Base-by-base conservation (phyloP, 1,140 invertebrate genomes). In the Diorhabda sublineata region DNA sequence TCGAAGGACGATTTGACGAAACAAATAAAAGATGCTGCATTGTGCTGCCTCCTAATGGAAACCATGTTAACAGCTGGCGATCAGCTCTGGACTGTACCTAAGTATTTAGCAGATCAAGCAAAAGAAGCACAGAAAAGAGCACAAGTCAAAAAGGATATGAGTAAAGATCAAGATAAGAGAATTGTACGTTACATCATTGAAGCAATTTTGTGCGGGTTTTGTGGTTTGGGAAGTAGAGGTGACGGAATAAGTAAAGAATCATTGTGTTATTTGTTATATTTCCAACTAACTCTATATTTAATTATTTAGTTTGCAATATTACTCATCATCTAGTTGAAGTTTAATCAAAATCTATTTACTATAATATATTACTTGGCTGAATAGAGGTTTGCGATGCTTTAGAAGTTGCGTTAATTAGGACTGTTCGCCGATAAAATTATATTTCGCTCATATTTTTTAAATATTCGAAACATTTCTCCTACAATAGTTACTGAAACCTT, bases 31-130 rank as follows among this genome's bases (percentile, higher is more conserved):
- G 76, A 73, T 41, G 78, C 79, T 11, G 79, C 79, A 44, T 74
- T 76, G 3, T 79, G 75, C 68, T 79, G 78, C 62, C 69, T 71
- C 64, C 75, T 79, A 26, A 77, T 80, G 76, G 78, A 80, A 66
- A 68, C 69, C 5, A 67, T 80, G 61, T 69, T 80, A 44, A 76
- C 75, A 45, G 60, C 71, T 56, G 76, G 83, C 61, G 87, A 92
- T 45, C 85, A 87, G 67, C 82, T 96, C 7, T 96, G 94, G 88
- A 84, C 87, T 64, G 91, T 96, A 69, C 92, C 93, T 7, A 85
- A 84, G 59, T 85, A 87, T 71, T 81, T 93, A 42, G 83, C 92
- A 41, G 81, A 83, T 68, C 90, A 92, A 77, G 84, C 92, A 44
- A 84, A 87, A 60, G 83, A 83, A 70, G 71, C 78, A n/a, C 78